A percentile compares a stretch with the other conserved stretches of the same genome.
Evolutionary conservation across 2,113 vertebrate genomes (phyloP).

Genomic region (Gambusia holbrooki): DNA sequence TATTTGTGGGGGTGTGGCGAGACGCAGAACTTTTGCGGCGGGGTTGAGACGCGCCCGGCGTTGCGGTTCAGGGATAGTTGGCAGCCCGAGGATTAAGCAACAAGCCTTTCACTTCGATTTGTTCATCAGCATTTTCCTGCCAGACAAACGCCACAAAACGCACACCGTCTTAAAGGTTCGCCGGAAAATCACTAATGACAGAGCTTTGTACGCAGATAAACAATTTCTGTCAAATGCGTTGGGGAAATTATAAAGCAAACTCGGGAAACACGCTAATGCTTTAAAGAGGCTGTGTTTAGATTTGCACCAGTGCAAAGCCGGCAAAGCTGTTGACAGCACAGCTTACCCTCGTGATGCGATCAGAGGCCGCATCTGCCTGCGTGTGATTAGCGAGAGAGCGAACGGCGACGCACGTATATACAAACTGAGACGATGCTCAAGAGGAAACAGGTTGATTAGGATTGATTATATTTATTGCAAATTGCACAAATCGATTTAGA

Average conservation of each 20-base stretch:
- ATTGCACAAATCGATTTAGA: constrained; percentile 60
- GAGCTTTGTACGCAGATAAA: constrained; percentile 81
- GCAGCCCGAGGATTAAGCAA: constrained; percentile 79
- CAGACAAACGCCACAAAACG: constrained; percentile 59
- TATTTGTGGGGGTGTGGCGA: constrained; percentile 33
- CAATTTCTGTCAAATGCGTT: constrained; percentile 79
- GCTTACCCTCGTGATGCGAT: constrained; percentile 76
- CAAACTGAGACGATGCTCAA: constrained; percentile 35
- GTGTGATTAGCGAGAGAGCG: constrained; percentile 63
- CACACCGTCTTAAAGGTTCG: constrained; percentile 63
- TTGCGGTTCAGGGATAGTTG: constrained; percentile 76
- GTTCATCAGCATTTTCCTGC: constrained; percentile 80
- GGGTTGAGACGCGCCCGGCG: constrained; percentile 58
- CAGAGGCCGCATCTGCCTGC: constrained; percentile 65
- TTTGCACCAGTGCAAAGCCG: constrained; percentile 72
- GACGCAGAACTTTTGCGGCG: constrained; percentile 68
- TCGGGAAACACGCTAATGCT: constrained; percentile 78
- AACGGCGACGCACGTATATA: constrained; percentile 49
- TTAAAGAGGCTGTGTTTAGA: constrained; percentile 77
- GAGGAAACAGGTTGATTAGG: constrained; percentile 39
- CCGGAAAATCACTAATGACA: constrained; percentile 83
- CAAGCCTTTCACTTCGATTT: constrained; percentile 84
- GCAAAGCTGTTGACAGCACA: constrained; percentile 76
- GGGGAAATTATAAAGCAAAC: constrained; percentile 78
- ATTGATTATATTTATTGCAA: constrained; percentile 60